phyloP scores from a whole-genome alignment of 2,113 vertebrate species.

The Polyodon spathula region DNA sequence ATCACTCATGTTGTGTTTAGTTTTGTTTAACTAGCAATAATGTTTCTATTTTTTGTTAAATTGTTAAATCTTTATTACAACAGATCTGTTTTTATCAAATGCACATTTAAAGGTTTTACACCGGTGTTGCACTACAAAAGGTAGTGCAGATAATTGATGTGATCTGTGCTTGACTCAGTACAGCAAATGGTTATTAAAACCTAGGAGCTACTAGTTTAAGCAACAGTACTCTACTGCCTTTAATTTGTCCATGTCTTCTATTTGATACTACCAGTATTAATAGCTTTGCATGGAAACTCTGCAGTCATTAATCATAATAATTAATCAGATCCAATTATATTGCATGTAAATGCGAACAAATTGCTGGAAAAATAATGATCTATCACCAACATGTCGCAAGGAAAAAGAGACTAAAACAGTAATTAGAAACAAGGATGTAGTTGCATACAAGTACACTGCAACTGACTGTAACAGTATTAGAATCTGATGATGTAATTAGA shows the following conservation, averaged over 20 bases:
- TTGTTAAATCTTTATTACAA: background rate
- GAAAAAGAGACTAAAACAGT: slow-evolving; percentile 90
- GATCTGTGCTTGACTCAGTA: slow-evolving; percentile 30
- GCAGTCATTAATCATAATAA: slow-evolving; percentile 99
- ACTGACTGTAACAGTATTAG: slow-evolving; percentile 73
- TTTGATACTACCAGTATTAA: slow-evolving; percentile 83
- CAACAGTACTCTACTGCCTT: slow-evolving; percentile 65
- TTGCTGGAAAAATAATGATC: slow-evolving; percentile 99
- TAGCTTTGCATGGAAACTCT: slow-evolving; percentile 77
- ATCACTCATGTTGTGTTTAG: too few species aligned
- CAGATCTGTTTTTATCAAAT: too few species aligned
- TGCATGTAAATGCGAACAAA: slow-evolving; percentile 99
- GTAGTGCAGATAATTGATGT: background rate
- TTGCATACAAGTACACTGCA: slow-evolving; percentile 63
- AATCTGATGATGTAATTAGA: slow-evolving; percentile 92
- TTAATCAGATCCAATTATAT: slow-evolving; percentile 99
- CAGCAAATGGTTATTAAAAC: slow-evolving; percentile 60
- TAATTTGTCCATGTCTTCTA: slow-evolving; percentile 79
- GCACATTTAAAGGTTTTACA: too few species aligned
- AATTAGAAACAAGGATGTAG: slow-evolving; percentile 93
- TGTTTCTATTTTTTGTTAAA: background rate
- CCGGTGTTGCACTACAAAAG: background rate
- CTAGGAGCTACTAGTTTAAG: slow-evolving; percentile 40
- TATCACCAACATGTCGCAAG: slow-evolving; percentile 92
- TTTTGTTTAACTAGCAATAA: too few species aligned